Base-by-base conservation (phyloP, 2,113 vertebrate genomes). In the Chrysochloris asiatica region DNA sequence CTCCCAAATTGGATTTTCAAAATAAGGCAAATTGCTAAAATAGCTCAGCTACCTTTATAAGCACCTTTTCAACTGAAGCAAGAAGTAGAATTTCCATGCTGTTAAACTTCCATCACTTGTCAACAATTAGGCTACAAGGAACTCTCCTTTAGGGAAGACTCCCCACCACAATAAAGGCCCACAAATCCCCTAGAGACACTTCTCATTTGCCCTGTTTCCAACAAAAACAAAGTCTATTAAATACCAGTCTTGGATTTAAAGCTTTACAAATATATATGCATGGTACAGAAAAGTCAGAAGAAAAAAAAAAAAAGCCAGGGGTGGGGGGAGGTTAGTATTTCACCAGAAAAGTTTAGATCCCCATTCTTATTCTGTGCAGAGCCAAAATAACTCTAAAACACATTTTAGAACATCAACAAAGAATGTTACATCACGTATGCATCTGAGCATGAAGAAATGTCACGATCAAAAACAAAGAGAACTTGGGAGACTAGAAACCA, bases 391-490 rank as follows among this genome's bases (percentile, higher is more conserved):
- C 96, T 96, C 92, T 75, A 59, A 95, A 94, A 90, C 93, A 96
- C 95, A 92, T 94, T 97, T 94, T 86, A 94, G 96, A 94, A 96
- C 95, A 97, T 97, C 95, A 96, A 95, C 94, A 95, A 93, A 95
- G 92, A 95, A 94, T 96, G 95, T 96, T 95, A 94, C 94, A 97
- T 95, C 96, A 96, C 19, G 90, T 92, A 95, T 88, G 95, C 94
- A 96, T 97, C 95, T 94, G 94, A 96, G 95, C 90, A 65, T 72
- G 96, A 95, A 95, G 95, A 97, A 96, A 97, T 97, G 96, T 96
- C 95, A 96, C 94, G 93, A 96, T 97, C 92, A 89, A 93, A 95
- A 94, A 95, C 96, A 95, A 96, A 95, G 92, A 96, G 69, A 94
- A 94, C 81, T 96, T 87, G 92, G 93, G 96, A 93, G 89, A 88